phyloP scores from a whole-genome alignment of 2,113 vertebrate species.

The Hassar affinis region DNA sequence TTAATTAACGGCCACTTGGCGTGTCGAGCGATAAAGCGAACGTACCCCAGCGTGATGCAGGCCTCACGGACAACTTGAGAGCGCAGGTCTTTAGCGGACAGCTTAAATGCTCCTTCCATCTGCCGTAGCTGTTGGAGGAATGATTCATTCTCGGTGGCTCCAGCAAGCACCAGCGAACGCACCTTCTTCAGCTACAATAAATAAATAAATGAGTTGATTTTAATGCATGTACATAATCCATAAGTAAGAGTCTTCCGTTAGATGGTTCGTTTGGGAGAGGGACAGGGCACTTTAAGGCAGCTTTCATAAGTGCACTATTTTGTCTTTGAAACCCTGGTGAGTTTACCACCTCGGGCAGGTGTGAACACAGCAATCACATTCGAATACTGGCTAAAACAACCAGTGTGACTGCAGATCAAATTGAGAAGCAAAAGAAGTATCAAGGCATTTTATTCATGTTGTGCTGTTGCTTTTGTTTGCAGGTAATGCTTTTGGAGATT shows the following conservation, averaged over 20 bases:
- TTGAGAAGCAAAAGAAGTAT: not conserved
- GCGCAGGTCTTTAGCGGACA: slow-evolving; percentile 91
- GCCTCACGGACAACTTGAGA: slow-evolving; percentile 96
- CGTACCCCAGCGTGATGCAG: slow-evolving; percentile 94
- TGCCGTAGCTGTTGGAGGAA: slow-evolving; percentile 89
- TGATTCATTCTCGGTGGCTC: slow-evolving; percentile 85
- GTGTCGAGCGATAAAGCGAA: not conserved
- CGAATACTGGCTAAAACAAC: not conserved
- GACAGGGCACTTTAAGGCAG: not conserved
- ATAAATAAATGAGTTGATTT: not conserved
- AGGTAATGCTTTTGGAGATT: not conserved
- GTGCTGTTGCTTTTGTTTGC: not conserved
- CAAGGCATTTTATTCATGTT: not conserved
- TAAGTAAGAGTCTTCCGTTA: not conserved
- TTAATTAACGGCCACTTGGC: not conserved
- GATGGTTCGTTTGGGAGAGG: too few relatives aligned
- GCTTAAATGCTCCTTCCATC: slow-evolving; percentile 87
- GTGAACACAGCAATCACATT: not conserved
- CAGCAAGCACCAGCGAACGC: slow-evolving; percentile 86
- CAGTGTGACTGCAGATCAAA: not conserved
- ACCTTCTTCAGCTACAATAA: slow-evolving; percentile 86
- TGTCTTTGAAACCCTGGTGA: not conserved
- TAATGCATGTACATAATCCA: not conserved
- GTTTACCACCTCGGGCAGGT: not conserved
- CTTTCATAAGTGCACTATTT: not conserved